phyloP scores from a whole-genome alignment of 92 coral and sea anemone genomes.

The Pocillopora grandis region DNA sequence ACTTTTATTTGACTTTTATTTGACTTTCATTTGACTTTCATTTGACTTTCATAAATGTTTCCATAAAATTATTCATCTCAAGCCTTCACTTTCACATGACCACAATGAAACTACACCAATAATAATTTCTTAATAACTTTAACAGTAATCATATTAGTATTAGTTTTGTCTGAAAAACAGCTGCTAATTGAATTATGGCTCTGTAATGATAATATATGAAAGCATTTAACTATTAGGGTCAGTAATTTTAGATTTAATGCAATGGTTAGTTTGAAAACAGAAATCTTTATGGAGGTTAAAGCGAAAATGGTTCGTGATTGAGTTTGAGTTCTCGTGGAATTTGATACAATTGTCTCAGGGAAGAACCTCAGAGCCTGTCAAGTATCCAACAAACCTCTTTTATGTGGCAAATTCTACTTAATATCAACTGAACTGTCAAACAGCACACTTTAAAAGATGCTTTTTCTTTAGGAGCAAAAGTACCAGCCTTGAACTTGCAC shows the following conservation, averaged over 20 bases:
- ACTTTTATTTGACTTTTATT: background rate
- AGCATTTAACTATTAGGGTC: background rate
- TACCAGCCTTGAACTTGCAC: too few species aligned
- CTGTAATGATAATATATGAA: background rate
- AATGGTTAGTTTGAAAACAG: background rate
- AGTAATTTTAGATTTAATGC: background rate
- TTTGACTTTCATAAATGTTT: background rate
- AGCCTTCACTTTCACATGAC: background rate
- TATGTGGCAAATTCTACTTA: too few species aligned
- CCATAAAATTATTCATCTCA: conserved; percentile 8
- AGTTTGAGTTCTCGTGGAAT: too few species aligned
- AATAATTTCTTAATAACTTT: background rate
- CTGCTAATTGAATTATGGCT: background rate
- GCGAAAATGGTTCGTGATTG: too few species aligned
- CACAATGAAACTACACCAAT: conserved; percentile 2
- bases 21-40: background rate
- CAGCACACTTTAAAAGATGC: too few species aligned
- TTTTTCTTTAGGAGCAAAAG: too few species aligned
- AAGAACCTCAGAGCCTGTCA: too few species aligned
- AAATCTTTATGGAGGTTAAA: too few species aligned
- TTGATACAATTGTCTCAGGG: too few species aligned
- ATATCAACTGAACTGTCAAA: too few species aligned
- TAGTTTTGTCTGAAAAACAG: background rate
- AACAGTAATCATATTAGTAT: background rate
- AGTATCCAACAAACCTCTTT: too few species aligned